These are phyloP conservation scores for Orthosia gracilis DNA, from an alignment of 2,888 invertebrate genomes.

Conservation along the genomic window DNA sequence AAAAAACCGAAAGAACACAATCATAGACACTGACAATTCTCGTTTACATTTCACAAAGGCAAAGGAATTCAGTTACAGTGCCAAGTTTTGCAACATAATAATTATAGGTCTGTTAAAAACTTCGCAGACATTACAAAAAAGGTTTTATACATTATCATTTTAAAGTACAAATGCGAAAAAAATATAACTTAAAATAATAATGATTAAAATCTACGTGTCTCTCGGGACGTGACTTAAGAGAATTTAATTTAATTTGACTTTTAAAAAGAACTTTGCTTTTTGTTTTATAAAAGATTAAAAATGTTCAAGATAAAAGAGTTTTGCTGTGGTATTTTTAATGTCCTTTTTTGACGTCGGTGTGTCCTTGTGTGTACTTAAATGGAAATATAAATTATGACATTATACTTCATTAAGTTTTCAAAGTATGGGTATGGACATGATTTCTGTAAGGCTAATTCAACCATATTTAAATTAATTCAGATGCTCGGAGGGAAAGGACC, in stretches of 20 bases:
- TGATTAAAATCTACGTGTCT: constrained; percentile 69
- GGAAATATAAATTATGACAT: constrained; percentile 47
- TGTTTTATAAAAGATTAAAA: constrained; percentile 63
- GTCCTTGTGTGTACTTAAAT: constrained; percentile 41
- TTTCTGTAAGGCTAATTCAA: constrained; percentile 19
- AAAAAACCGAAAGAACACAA: constrained; percentile 21
- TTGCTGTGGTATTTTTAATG: constrained; percentile 35
- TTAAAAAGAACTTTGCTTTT: constrained; percentile 61
- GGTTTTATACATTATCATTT: constrained; percentile 51
- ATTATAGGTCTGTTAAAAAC: constrained; percentile 63
- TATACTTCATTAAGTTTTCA: constrained; percentile 48
- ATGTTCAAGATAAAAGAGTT: constrained; percentile 56
- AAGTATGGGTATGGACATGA: constrained; percentile 17
- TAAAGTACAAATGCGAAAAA: constrained; percentile 36
- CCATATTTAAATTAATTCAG: constrained; percentile 23
- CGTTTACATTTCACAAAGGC: constrained; percentile 59
- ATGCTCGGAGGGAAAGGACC: constrained; percentile 1
- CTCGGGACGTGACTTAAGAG: constrained; percentile 63
- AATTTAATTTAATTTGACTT: constrained; percentile 69
- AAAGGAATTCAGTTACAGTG: constrained; percentile 57
- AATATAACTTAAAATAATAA: constrained; percentile 55
- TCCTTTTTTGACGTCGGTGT: constrained; percentile 32
- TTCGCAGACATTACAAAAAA: constrained; percentile 64
- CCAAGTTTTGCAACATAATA: constrained; percentile 58
- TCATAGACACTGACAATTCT: constrained; percentile 41